These are phyloP conservation scores for Coptotermes formosanus DNA, from an alignment of 1,140 invertebrate genomes.

Conservation along the genomic window DNA sequence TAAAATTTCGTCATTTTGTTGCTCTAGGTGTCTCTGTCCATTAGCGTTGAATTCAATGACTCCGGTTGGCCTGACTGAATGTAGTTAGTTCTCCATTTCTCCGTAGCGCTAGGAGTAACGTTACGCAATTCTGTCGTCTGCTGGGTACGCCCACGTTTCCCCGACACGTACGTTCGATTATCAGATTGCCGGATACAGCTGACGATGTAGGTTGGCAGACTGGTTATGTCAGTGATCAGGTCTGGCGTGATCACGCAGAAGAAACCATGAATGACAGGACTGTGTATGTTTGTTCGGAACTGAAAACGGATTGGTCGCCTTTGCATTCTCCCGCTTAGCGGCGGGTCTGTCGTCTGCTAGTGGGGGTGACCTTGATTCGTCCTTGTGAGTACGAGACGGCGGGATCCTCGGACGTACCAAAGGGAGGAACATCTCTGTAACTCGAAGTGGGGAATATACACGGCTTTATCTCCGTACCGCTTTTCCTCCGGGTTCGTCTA, in stretches of 20 bases:
- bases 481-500: background rate
- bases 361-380: conserved; percentile 24
- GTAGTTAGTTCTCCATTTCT: background rate
- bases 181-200: background rate
- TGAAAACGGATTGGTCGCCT: background rate
- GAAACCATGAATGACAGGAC: background rate
- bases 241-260: background rate
- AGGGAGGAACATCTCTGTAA: background rate
- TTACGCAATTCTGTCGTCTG: background rate
- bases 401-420: conserved; percentile 22
- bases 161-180: background rate
- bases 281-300: background rate
- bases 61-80: background rate
- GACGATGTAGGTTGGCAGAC: background rate
- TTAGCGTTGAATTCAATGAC: background rate
- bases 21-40: background rate
- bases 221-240: background rate
- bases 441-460: background rate
- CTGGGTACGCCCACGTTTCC: background rate
- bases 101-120: background rate
- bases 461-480: conserved; percentile 6
- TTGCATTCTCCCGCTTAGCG: conserved; percentile 26
- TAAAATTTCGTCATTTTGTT: no score
- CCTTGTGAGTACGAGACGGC: conserved; percentile 16
- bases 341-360: conserved; percentile 24